Evolutionary conservation across 2,113 vertebrate species (phyloP), one percentile per base, ranked within the genome.

Genomic region (Limnothrissa miodon): DNA sequence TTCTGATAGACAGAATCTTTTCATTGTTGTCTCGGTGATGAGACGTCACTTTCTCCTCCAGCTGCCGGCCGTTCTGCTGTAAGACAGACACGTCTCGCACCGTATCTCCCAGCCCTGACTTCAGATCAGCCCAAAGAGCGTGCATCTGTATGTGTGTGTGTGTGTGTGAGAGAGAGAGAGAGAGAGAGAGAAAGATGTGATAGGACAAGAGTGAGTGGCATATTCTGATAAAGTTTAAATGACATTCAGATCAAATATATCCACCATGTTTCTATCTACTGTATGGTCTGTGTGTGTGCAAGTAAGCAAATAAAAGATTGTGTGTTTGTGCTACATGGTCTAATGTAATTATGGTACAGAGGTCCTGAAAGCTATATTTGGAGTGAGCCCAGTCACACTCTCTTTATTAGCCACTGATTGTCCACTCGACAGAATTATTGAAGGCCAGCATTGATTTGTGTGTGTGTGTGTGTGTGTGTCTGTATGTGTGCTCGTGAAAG

Each of bases 1-100:
- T 98, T 92, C 97, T 98, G 91, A 99, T 95, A 87, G 97, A 95
- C 2, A 96, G 95, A 86, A 98, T 96, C 90, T 96, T 97, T 87
- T 99, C 96, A 56, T 97, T 96, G 90, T 97, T 96, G 39, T 98
- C 96, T 51, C 94, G 97, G 83, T 93, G 95, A 85, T 96, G 96
- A 45, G 94, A 94, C 87, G 95, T 96, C 46, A 98, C 94, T 87
- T 95, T 96, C 90, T 98, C 97, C 86, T 99, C 97, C 91, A 98
- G 89, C 83, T 93, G 91, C 0, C 93, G 95, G 89, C 97, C 96
- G 86, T 93, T 96, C 90, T 96, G 96, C 80, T 96, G 96, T 90
- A 99, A 95, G 84, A 94, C 90, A 0, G 93, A 91, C 87, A 98
- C 92, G 81, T 98, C 97, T 85, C 94, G 95, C 92, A 98, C 94